Conservation (phyloP, 2,797 vertebrate species). For the Etheostoma nigrum region DNA sequence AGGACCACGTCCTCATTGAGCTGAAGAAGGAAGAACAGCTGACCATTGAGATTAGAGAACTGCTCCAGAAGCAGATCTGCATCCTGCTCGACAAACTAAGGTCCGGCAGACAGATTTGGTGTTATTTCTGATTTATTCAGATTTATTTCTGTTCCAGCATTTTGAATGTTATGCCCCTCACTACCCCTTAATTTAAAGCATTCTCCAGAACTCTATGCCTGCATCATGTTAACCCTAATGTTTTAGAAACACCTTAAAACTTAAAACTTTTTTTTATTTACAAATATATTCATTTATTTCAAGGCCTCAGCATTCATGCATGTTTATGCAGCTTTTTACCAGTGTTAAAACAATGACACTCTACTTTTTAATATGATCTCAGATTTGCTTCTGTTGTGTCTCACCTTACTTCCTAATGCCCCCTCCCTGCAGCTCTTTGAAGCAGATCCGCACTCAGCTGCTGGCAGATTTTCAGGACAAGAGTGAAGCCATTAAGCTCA, state of each 20-base stretch:
- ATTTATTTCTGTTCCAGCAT: neutral
- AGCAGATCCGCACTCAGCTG: constrained; percentile 24
- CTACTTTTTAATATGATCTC: too few relatives aligned
- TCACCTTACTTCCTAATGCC: neutral
- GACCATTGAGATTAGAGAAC: constrained; percentile 20
- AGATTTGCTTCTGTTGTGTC: neutral
- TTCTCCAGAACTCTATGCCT: neutral
- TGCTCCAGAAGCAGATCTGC: constrained; percentile 38
- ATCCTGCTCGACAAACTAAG: constrained; percentile 31
- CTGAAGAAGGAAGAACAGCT: constrained; percentile 43
- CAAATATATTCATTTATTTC: too few relatives aligned
- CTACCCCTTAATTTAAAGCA: neutral
- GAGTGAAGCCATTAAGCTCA: constrained; percentile 41
- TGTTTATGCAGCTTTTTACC: too few relatives aligned
- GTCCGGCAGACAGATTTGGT: constrained; percentile 4
- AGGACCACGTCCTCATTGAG: neutral
- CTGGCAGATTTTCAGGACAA: constrained; percentile 43
- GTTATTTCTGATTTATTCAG: neutral
- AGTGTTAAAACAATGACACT: too few relatives aligned
- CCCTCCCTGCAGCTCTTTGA: constrained; percentile 33
- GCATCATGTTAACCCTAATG: too few relatives aligned
- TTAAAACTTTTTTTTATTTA: too few relatives aligned
- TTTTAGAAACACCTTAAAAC: too few relatives aligned
- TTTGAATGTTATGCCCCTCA: neutral
- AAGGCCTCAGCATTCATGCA: too few relatives aligned